Evolutionary conservation across 1,140 invertebrate species (phyloP).

Genomic region (Lutraria rhynchaena): DNA sequence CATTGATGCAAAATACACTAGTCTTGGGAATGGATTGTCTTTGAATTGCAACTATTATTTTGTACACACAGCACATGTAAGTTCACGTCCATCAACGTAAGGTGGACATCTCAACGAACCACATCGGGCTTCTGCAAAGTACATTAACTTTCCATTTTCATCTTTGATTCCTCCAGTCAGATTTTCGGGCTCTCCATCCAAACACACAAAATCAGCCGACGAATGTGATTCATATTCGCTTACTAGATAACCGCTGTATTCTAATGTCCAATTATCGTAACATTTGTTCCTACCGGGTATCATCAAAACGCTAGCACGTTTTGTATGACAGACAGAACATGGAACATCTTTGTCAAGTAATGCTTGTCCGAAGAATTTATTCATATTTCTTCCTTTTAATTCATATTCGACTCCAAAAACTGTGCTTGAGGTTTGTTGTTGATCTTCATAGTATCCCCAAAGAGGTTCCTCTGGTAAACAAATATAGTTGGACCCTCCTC

Average conservation of each 20-base stretch:
- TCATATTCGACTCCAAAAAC: too few relatives aligned
- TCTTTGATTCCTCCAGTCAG: background rate
- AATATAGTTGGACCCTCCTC: too few relatives aligned
- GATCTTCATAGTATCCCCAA: too few relatives aligned
- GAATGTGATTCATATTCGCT: constrained; percentile 34
- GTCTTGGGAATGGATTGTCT: too few relatives aligned
- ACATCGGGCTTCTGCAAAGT: constrained; percentile 53
- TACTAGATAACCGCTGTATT: constrained; percentile 66
- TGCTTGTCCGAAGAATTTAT: too few relatives aligned
- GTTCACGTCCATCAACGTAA: constrained; percentile 61
- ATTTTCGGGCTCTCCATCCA: constrained; percentile 60
- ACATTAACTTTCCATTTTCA: constrained; percentile 56
- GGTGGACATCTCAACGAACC: constrained; percentile 62
- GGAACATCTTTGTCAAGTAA: too few relatives aligned
- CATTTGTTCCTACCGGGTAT: constrained; percentile 61
- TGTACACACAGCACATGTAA: constrained; percentile 69
- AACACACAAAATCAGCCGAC: constrained; percentile 57
- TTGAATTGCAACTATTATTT: too few relatives aligned
- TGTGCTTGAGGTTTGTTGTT: too few relatives aligned
- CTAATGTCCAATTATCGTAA: constrained; percentile 51
- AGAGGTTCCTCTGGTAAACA: too few relatives aligned
- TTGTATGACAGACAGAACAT: too few relatives aligned
- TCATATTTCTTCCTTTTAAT: too few relatives aligned
- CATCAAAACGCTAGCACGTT: constrained; percentile 52
- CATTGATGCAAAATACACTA: too few relatives aligned